Conservation (phyloP, 2,113 vertebrate genomes). For the Egretta garzetta region DNA sequence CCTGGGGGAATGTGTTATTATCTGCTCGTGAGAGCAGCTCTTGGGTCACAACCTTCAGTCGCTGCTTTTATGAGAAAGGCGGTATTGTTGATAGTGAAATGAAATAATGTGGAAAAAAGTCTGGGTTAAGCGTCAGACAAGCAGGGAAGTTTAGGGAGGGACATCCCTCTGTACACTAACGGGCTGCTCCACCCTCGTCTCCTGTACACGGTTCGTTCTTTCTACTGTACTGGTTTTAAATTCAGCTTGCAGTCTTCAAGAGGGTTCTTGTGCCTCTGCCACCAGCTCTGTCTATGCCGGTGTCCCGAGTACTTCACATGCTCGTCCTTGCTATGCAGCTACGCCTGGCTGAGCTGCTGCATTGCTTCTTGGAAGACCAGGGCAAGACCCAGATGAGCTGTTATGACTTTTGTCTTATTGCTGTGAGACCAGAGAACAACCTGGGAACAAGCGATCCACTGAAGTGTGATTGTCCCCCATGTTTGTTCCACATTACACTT, state of each 20-base stretch:
- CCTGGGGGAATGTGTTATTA: too few species aligned
- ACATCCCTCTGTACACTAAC: neutral
- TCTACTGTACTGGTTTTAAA: neutral
- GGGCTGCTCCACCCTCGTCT: neutral
- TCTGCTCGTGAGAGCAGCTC: too few species aligned
- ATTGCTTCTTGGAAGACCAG: neutral
- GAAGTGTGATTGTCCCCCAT: neutral
- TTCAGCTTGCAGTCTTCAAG: neutral
- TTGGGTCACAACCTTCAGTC: too few species aligned
- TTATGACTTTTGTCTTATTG: neutral
- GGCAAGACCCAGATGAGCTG: too few species aligned
- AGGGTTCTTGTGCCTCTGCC: neutral
- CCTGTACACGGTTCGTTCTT: neutral
- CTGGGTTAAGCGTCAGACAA: neutral
- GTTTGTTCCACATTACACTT: accelerated
- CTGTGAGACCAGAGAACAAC: neutral
- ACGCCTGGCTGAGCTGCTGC: neutral
- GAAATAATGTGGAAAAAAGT: neutral
- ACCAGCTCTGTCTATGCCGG: neutral
- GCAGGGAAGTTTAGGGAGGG: neutral
- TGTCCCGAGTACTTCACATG: neutral
- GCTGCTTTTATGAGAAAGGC: too few species aligned
- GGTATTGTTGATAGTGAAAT: neutral
- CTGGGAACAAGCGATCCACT: neutral
- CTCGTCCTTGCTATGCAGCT: neutral